A percentile compares a stretch with the other conserved stretches of the same genome.
Conservation (phyloP, 2,113 vertebrate genomes). For the Orcinus orca region DNA sequence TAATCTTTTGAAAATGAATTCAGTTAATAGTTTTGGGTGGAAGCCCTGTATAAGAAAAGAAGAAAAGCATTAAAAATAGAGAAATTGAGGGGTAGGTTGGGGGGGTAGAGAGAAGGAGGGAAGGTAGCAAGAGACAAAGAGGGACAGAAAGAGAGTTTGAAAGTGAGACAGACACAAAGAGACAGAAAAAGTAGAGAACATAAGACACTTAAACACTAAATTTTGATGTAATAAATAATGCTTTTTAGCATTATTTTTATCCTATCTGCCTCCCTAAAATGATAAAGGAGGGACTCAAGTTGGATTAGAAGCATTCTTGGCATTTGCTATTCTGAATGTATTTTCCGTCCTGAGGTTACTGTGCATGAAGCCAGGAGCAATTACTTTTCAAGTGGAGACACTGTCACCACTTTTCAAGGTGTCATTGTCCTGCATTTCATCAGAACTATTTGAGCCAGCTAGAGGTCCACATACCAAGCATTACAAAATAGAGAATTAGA, state of each 20-base stretch:
- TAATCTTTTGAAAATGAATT: not conserved
- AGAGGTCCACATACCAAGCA: constrained; percentile 36
- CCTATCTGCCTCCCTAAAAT: constrained; percentile 14
- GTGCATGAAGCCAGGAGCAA: constrained; percentile 68
- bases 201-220: not conserved
- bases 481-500: constrained; percentile 56
- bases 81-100: too few relatives aligned
- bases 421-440: constrained; percentile 72
- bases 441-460: constrained; percentile 53
- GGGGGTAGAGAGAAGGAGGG: not conserved
- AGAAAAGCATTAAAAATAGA: not conserved
- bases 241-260: constrained; percentile 37
- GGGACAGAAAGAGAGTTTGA: not conserved
- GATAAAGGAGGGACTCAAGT: constrained; percentile 33
- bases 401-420: constrained; percentile 69
- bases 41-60: not conserved
- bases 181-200: not conserved
- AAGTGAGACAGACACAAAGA: not conserved
- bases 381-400: constrained; percentile 71
- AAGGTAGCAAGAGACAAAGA: not conserved
- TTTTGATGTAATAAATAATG: constrained; percentile 35
- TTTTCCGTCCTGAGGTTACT: constrained; percentile 69
- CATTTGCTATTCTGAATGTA: constrained; percentile 67
- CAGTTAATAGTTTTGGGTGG: not conserved
- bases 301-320: constrained; percentile 63